A percentile compares a stretch with the other conserved stretches of the same genome.
These are phyloP conservation scores for Caradrina clavipalpis DNA, from an alignment of 2,888 invertebrate genomes.

Conservation along the genomic window DNA sequence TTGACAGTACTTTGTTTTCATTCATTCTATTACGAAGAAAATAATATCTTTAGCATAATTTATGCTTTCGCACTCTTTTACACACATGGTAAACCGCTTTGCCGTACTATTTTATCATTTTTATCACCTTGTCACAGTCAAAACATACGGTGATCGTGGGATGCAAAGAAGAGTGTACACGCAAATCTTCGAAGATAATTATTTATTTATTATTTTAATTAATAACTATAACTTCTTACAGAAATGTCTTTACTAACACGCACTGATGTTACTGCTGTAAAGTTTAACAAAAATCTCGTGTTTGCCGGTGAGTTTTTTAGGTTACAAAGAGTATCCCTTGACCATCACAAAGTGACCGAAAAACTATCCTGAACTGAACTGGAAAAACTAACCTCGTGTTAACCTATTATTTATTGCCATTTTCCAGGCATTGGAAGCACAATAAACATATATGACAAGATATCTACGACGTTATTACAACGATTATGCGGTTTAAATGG, in stretches of 20 bases:
- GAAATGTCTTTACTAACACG: slow-evolving; percentile 67
- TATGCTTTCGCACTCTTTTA: not conserved
- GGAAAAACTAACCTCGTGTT: no score
- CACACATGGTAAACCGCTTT: not conserved
- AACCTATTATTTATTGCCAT: not conserved
- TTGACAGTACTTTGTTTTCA: not conserved
- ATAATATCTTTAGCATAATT: not conserved
- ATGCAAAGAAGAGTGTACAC: no score
- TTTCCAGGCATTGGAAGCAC: slow-evolving; percentile 90
- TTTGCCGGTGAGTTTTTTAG: slow-evolving; percentile 85
- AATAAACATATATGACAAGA: slow-evolving; percentile 76
- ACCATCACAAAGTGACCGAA: no score
- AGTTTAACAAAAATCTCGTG: slow-evolving; percentile 79
- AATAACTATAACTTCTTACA: not conserved
- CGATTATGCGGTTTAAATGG: slow-evolving; percentile 78
- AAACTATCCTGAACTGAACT: no score
- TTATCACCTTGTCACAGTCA: slow-evolving; percentile 12
- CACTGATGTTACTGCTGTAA: slow-evolving; percentile 90
- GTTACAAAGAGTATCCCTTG: slow-evolving; percentile 38
- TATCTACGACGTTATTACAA: slow-evolving; percentile 64
- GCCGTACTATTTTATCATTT: not conserved
- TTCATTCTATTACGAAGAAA: not conserved
- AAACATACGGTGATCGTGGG: slow-evolving; percentile 9
- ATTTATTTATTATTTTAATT: not conserved
- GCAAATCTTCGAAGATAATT: not conserved